Evolutionary conservation across 1,140 invertebrate genomes (phyloP).

Genomic region (Apocrypta bakeri): DNA sequence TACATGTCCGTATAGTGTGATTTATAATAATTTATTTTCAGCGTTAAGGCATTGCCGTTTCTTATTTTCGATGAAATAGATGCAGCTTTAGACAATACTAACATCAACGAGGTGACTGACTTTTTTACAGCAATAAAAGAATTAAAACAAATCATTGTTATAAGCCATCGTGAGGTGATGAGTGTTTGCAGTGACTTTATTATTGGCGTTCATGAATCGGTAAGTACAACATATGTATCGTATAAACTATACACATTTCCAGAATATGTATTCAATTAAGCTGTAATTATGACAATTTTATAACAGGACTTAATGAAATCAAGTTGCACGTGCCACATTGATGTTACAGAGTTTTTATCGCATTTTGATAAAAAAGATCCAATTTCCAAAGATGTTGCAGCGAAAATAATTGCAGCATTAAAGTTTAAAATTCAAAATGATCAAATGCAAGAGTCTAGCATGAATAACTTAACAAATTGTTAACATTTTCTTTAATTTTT

Average conservation of each 20-base stretch:
- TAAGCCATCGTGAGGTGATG: slow-evolving; percentile 33
- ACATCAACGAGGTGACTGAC: slow-evolving; percentile 93
- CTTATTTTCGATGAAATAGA: slow-evolving; percentile 99
- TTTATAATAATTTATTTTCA: slow-evolving; percentile 69
- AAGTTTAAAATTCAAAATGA: no score
- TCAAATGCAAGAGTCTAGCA: no score
- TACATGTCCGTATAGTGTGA: slow-evolving; percentile 23
- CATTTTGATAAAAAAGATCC: no score
- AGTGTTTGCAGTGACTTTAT: slow-evolving; percentile 14
- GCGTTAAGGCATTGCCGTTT: slow-evolving; percentile 97
- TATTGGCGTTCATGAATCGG: slow-evolving; percentile 29
- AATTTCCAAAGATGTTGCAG: no score
- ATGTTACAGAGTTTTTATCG: no score
- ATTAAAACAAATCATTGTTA: slow-evolving; percentile 39
- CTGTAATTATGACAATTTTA: not conserved
- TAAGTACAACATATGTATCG: slow-evolving; percentile 4
- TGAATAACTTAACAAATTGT: no score
- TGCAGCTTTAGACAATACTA: slow-evolving; percentile 98
- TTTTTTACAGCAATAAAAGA: slow-evolving; percentile 44
- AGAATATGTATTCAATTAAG: not conserved
- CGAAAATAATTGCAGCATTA: no score
- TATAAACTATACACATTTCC: not conserved
- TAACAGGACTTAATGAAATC: slow-evolving; percentile 7
- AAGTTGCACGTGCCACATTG: slow-evolving; percentile 19
- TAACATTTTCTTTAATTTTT: no score